These are phyloP conservation scores for Chelon auratus DNA, from an alignment of 2,797 vertebrate genomes.

Conservation along the genomic window DNA sequence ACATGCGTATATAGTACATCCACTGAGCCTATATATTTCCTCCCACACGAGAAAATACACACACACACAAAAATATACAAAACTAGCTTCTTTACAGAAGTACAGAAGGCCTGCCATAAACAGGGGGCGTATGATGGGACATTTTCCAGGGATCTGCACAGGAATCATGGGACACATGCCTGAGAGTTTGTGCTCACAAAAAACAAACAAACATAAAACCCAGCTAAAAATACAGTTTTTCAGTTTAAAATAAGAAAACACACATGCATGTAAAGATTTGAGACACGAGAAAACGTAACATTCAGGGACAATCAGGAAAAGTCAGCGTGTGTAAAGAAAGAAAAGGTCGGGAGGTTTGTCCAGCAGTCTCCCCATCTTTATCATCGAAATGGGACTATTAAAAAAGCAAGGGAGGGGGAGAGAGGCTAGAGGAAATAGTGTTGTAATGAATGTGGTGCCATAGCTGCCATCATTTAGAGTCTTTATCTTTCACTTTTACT, in stretches of 20 bases:
- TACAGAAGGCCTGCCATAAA: conserved; percentile 35
- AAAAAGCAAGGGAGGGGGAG: conserved; percentile 47
- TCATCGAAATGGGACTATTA: conserved; percentile 65
- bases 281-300: neutral
- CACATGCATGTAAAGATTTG: too few species aligned
- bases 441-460: conserved; percentile 67
- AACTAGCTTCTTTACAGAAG: conserved; percentile 14
- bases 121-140: conserved; percentile 24
- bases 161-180: conserved; percentile 33
- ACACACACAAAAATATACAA: conserved; percentile 16
- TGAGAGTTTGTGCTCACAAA: conserved; percentile 23
- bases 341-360: conserved; percentile 39
- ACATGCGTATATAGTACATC: conserved; percentile 4
- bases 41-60: conserved; percentile 24
- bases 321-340: neutral
- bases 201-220: neutral
- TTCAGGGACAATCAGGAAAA: neutral
- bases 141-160: conserved; percentile 25
- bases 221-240: conserved; percentile 29
- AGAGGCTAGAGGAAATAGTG: conserved; percentile 52
- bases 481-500: conserved; percentile 73
- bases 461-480: conserved; percentile 71
- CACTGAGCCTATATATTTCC: conserved; percentile 17
- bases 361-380: conserved; percentile 62
- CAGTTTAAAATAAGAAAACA: conserved; percentile 2